Evolutionary conservation across 92 coral and sea anemone species (phyloP), one percentile per base, ranked within the genome.

Genomic region (Epizoanthus ramosus): DNA sequence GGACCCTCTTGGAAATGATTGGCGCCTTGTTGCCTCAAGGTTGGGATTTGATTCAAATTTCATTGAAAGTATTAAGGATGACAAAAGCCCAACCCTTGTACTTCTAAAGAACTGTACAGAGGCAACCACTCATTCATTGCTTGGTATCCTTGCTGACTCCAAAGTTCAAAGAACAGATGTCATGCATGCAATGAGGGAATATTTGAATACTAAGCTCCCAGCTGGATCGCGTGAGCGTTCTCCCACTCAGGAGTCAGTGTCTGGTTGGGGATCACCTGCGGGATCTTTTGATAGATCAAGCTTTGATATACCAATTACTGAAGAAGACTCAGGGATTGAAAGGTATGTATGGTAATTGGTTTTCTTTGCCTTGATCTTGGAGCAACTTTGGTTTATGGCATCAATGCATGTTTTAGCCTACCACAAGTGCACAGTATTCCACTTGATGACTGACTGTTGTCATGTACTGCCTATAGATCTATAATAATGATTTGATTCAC

Each of bases 1-100:
- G 71, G 87, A 86, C 22, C 91, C 77, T n/a, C 8, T 23, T 57
- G 89, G 91, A 35, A 79, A 73, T 77, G 98, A 95, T 73, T 95
- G 94, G 92, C 85, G 98, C 7, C 57, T 80, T 16, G 88, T 95
- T 50, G 95, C 94, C 4, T 95, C 98, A 10, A 84, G 94, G 18
- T 85, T 95, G 3, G 74, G 79, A 14, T 80, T 95, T 63, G 53
- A 61, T 10, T 64, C 88, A 50, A 33, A 28, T 3, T 80, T 80
- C 56, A 91, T 95, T 45, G 81, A 85, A 3, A 58, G 8, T 10
- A 69, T 95, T 23, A 89, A 86, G 59, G 24, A 80, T 6, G 72
- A 60, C 3, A 21, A 22, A 21, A 74, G 80, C 68, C 98, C 98
- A 43, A 87, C 98, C 1, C n/a, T 64, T 54, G 85, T 35, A 60